Base-by-base conservation (phyloP, 2,888 invertebrate genomes). In the Craniophora ligustri region DNA sequence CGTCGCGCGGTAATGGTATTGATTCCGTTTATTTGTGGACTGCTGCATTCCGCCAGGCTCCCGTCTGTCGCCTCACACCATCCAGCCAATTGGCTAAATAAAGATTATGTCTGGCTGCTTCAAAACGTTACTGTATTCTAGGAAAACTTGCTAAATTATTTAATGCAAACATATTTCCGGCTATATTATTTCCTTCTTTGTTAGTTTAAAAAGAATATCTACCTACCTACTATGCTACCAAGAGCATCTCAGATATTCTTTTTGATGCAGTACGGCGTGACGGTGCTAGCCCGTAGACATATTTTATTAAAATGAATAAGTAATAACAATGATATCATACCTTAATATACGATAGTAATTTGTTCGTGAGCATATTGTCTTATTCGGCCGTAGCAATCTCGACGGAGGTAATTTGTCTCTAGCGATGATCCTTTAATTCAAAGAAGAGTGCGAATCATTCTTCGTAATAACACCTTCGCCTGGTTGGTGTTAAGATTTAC, bases 401-500 rank as follows among this genome's bases (percentile, higher is more conserved):
- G 62, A 62, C 48, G 55, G 62, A 63, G 67, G 60, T 69, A 67
- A 83, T 80, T 82, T 78, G 78, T 77, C 72, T 69, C 65, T 69
- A 75, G 75, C 51, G 74, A 82, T 81, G 78, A 78, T 72, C 72
- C 68, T 76, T 78, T 75, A 73, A 78, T 80, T 79, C 75, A 73
- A 74, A 74, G 72, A 76, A 76, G 80, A 85, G 81, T 81, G 84
- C 84, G 79, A 87, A 87, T 89, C 85, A 89, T 89, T 88, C 82
- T 79, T 82, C 75, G 82, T 87, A 86, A 89, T 87, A 88, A 86
- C 87, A 86, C 86, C 87, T 86, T 83, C 81, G 72, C 82, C 82
- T 68, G 76, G 83, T 81, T 80, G 84, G 87, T 90, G 88, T 90
- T 88, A 87, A 88, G 90, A 91, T 91, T 91, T 90, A 91, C 89